Evolutionary conservation across 2,113 vertebrate genomes (phyloP), one percentile per base, ranked within the genome.

Genomic region (Craseonycteris thonglongyai): DNA sequence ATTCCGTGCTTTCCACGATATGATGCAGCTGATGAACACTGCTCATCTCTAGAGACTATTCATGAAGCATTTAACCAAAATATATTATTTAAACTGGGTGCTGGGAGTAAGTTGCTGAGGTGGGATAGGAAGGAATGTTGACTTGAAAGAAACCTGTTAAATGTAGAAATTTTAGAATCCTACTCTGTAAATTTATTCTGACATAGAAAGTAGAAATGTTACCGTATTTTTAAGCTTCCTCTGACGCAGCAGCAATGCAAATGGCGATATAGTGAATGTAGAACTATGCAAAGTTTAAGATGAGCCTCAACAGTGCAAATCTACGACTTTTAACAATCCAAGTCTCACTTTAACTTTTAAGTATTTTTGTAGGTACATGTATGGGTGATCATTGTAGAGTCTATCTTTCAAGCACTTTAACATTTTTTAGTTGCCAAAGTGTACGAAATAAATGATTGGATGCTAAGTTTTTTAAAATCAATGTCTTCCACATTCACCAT

Each of bases 221-320:
- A n/a, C n/a, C n/a, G n/a, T n/a, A 63, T 42, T 71, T 97, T 91
- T 47, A 91, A 84, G 13, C 68, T 79, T 94, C 82, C 75, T 96
- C 86, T 95, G 86, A 81, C 97, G 95, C 96, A 96, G 22, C 84
- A 96, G 15, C 96, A 94, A 95, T 97, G 88, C 65, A 98, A 98
- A 97, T 66, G 93, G 94, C 96, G 96, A 96, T 96, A 93, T 19
- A 96, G 92, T 35, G 94, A 94, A n/a, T 97, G 95, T 97, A 98
- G 87, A 98, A 98, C 98, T 99, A 99, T 99, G 99, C 99, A 99
- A 98, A 96, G 33, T 95, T 85, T 96, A 95, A 97, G 92, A 85
- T 93, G 91, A 95, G 97, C 96, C 98, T 96, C 96, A 98, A 93
- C 97, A 98, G 98, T 98, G 98, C 98, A 98, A 96, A 92, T 6